These are phyloP conservation scores for Ictalurus punctatus DNA, from an alignment of 2,113 vertebrate genomes.

Conservation along the genomic window DNA sequence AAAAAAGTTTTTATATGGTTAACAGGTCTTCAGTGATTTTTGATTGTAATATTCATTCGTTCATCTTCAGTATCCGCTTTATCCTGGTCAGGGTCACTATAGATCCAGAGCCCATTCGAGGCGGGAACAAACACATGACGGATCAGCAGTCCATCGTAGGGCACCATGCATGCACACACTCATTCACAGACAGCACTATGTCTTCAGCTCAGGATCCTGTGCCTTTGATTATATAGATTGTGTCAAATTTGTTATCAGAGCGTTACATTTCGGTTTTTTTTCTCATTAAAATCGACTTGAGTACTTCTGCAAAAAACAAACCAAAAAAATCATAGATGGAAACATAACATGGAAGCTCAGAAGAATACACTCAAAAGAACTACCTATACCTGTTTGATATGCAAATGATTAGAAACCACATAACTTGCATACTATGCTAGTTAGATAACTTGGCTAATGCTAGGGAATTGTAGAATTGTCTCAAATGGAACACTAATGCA, in stretches of 20 bases:
- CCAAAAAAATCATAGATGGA: neutral
- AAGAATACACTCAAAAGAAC: neutral
- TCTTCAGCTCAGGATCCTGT: neutral
- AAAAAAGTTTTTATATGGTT: neutral
- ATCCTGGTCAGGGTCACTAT: neutral
- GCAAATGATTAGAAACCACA: conserved; percentile 1
- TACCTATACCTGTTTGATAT: neutral
- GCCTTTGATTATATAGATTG: neutral
- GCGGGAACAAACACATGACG: neutral
- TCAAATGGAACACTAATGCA: too few species aligned
- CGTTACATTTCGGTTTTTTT: neutral
- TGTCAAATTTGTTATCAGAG: neutral
- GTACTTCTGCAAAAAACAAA: neutral
- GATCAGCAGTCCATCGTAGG: neutral
- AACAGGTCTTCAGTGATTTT: neutral
- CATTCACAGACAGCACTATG: neutral
- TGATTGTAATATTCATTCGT: neutral
- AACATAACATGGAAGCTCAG: neutral
- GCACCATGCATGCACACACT: neutral
- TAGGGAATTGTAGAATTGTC: neutral
- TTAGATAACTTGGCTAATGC: neutral
- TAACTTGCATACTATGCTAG: neutral
- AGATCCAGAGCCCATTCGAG: neutral
- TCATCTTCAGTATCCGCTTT: neutral
- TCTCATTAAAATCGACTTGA: neutral